Conservation (phyloP, 1,140 invertebrate genomes). For the Drosophila pachea region DNA sequence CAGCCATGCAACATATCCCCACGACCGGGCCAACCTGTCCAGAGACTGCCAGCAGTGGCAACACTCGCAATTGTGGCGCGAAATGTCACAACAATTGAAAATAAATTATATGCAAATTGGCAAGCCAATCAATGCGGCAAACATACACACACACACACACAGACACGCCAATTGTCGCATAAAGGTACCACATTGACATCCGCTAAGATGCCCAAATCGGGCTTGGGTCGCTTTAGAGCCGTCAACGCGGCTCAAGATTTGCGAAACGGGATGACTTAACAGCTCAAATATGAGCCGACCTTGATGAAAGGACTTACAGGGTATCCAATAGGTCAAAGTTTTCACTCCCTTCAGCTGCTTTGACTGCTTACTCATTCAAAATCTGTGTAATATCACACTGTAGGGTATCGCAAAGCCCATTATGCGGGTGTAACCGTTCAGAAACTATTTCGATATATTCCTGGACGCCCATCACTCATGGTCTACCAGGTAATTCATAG, state of each 20-base stretch:
- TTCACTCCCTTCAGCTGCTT: too few species aligned
- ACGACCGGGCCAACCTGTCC: conserved; percentile 63
- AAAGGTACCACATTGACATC: conserved; percentile 31
- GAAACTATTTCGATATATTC: too few species aligned
- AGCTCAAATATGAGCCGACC: neutral
- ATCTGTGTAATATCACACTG: too few species aligned
- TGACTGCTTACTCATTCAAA: too few species aligned
- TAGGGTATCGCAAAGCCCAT: too few species aligned
- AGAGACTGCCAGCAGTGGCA: neutral
- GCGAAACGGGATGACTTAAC: neutral
- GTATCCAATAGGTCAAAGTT: too few species aligned
- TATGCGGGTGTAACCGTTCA: too few species aligned
- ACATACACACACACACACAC: conserved; percentile 6
- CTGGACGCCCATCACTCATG: too few species aligned
- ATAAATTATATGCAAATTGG: conserved; percentile 77
- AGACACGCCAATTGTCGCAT: conserved; percentile 36
- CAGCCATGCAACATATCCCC: conserved; percentile 46
- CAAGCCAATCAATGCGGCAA: conserved; percentile 51
- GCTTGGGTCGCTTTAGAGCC: conserved; percentile 20
- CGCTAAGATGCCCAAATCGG: conserved; percentile 28
- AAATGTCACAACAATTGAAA: conserved; percentile 76
- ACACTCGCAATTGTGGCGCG: conserved; percentile 39
- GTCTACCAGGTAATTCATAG: too few species aligned
- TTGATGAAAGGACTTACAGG: too few species aligned
- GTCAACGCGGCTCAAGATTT: conserved; percentile 16